Percentiles rank a stretch among this genome's conserved stretches.
phyloP scores from a whole-genome alignment of 1,140 invertebrate genomes.

The Heterodera carotae region DNA sequence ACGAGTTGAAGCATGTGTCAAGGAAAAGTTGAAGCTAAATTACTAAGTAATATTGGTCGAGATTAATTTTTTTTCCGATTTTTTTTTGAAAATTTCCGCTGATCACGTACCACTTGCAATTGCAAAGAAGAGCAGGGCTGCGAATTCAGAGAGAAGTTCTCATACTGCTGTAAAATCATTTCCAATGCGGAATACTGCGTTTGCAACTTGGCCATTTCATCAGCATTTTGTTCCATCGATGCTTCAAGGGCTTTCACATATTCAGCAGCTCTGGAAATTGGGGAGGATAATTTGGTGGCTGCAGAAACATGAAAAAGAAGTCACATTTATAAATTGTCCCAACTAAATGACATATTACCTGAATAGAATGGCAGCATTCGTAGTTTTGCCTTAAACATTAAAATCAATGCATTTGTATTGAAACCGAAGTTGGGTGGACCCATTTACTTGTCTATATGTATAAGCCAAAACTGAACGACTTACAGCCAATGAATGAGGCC shows the following conservation, averaged over 20 bases:
- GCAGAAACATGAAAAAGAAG: too few relatives aligned
- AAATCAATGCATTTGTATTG: background rate
- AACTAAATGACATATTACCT: constrained; percentile 26
- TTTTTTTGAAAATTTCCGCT: constrained; percentile 20
- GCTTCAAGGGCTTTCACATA: constrained; percentile 59
- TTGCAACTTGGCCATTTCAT: constrained; percentile 50
- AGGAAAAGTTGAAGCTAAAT: constrained; percentile 58
- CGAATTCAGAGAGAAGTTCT: constrained; percentile 51
- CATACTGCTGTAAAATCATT: constrained; percentile 62
- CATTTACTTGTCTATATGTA: too few relatives aligned
- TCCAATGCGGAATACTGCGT: constrained; percentile 55
- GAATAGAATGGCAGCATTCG: constrained; percentile 62
- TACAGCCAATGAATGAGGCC: constrained; percentile 56
- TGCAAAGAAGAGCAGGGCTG: constrained; percentile 52
- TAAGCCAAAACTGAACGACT: background rate
- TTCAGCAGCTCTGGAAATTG: constrained; percentile 53
- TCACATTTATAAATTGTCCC: too few relatives aligned
- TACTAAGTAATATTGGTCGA: too few relatives aligned
- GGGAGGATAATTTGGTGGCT: constrained; percentile 6
- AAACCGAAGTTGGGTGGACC: too few relatives aligned
- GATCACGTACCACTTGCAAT: constrained; percentile 52
- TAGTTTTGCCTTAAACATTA: constrained; percentile 52
- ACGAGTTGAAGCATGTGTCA: constrained; percentile 59
- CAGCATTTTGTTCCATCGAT: constrained; percentile 55
- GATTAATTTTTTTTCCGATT: too few relatives aligned